These are phyloP conservation scores for Pantala flavescens DNA, from an alignment of 1,140 invertebrate genomes.

Conservation along the genomic window DNA sequence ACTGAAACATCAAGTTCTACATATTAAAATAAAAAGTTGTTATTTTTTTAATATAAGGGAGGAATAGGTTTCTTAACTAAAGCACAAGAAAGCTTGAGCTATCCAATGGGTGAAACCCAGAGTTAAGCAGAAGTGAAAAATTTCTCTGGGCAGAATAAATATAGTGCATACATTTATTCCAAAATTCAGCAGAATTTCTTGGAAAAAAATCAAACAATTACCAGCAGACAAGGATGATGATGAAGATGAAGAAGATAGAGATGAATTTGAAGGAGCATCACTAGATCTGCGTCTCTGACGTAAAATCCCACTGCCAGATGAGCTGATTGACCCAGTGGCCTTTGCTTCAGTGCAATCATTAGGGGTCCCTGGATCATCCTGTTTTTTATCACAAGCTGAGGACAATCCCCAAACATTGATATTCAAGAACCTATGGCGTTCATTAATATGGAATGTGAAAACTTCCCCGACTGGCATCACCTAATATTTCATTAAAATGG, in stretches of 20 bases:
- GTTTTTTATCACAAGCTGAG: background rate
- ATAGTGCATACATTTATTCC: too few relatives aligned
- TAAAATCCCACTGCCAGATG: background rate
- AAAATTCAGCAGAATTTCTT: too few relatives aligned
- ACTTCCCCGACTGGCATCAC: background rate
- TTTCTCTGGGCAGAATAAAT: too few relatives aligned
- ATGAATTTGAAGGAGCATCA: background rate
- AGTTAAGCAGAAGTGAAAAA: too few relatives aligned
- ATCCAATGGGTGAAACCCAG: too few relatives aligned
- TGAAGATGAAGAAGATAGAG: background rate
- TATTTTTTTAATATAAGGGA: too few relatives aligned
- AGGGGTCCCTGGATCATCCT: background rate
- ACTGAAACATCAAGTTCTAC: too few relatives aligned
- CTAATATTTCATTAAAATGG: background rate
- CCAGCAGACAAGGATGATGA: background rate
- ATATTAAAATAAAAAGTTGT: too few relatives aligned
- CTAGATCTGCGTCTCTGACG: background rate
- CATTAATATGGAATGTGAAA: constrained; percentile 4
- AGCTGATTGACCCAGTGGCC: background rate
- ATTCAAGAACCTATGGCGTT: background rate
- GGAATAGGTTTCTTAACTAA: too few relatives aligned
- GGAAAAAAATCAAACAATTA: background rate
- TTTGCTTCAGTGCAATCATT: background rate
- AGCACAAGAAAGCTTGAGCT: too few relatives aligned
- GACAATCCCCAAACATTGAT: constrained; percentile 1